Base-by-base conservation (phyloP, 2,113 vertebrate species). In the Trogon melanurus region DNA sequence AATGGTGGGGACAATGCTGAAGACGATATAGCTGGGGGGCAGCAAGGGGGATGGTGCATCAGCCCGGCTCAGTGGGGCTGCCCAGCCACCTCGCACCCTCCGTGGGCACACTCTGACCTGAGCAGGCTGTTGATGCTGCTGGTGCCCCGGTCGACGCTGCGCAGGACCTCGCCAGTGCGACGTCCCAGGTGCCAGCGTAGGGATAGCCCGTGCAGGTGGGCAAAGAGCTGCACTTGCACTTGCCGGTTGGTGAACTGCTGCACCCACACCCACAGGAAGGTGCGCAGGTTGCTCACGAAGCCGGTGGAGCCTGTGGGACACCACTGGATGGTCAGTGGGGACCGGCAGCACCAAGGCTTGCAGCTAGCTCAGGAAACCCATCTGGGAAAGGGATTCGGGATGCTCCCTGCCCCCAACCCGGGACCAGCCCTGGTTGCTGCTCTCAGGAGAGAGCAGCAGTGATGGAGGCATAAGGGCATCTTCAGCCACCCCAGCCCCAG, bases 201-300 rank as follows among this genome's bases (percentile, higher is more conserved):
- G 2, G 99, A 99, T 47, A 99, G 98, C 9, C 98, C 94, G 0
- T 99, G 99, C 69, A 99, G 91, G 93, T 99, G 99, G 64, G 97
- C 97, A 13, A 99, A 99, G 61, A 99, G 98, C 14, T 97, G 98
- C 78, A 99, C 98, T 91, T 99, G 99, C 51, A 99, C 98, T 86
- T 97, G 96, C 2, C 98, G 97, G 48, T 98, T 98, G 30, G 99
- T 99, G 97, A 98, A 99, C 98, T 99, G 99, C 97, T 99, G 99
- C 76, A 99, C 99, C 5, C 97, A 98, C 96, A 99, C 99, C 99
- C 99, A 99, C 83, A 99, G 84, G 97, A 99, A 99, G 2, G 98
- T 98, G 36, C 99, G 99, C 27, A 99, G 1, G 97, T 99, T 99
- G 88, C 99, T 99, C 62, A 99, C 94, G 1, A 99, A 99, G 47